Base-by-base conservation (phyloP, 1,140 invertebrate genomes). In the Brachionus koreanus region DNA sequence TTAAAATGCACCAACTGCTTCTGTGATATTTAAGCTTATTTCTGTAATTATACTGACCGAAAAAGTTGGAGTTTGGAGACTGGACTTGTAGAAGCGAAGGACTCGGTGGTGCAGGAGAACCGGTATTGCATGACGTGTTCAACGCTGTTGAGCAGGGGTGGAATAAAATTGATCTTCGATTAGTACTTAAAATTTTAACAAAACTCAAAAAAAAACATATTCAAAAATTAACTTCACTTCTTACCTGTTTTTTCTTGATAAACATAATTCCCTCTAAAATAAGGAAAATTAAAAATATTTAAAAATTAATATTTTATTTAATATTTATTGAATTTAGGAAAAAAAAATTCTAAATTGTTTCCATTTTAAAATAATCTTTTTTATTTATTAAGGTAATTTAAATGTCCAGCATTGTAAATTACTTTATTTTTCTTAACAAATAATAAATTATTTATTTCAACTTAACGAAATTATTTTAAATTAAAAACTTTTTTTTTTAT, bases 241-340 rank as follows among this genome's bases (percentile, higher is more conserved):
- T 42, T 72, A 72, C 67, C 67, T 74, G 69, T 74, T 74, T 74
- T 74, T 74, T 46, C 69, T 43, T 4, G 69, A 74, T 13, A 74
- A 25, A 46, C 69, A 74, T 13, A 74, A 74, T 46, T 74, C 69
- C 25, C 69, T 74, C 69, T 74, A 9, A 39, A 69, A 19, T 29
- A 46, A 29, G 0, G 29, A 39, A 39, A 39, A 19, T 61, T 16
- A 61, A n/a, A 29, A 29, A 29, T 29, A 29, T 16, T 61, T 2
- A 61, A 3, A 33, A 65, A 65, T 29, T 29, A 29, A 65, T 65
- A 29, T 3, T 13, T 13, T 65, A 29, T 3, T 13, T 13, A 29
- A 12, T 12, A 65, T n/a, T n/a, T n/a, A n/a, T n/a, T n/a, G n/a
- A n/a, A n/a, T n/a, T n/a, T n/a, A n/a, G n/a, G n/a, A n/a, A n/a